Conservation (phyloP, 2,888 invertebrate genomes). For the Euplagia quadripunctaria region DNA sequence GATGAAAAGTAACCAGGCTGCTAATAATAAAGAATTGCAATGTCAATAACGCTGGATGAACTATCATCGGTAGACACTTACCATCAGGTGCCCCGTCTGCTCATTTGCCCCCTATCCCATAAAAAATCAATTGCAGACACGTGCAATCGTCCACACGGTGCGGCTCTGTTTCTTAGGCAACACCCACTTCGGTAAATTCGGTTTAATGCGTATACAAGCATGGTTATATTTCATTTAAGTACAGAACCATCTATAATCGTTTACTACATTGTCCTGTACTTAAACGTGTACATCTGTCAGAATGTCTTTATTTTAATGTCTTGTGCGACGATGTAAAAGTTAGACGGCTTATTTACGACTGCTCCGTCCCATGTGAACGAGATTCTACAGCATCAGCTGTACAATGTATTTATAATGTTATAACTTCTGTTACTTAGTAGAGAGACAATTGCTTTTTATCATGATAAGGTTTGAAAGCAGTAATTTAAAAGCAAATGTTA, state of each 20-base stretch:
- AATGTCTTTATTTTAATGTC: neutral
- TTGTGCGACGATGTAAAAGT: neutral
- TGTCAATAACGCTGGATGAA: too few relatives aligned
- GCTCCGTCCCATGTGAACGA: neutral
- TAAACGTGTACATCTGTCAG: neutral
- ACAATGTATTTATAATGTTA: neutral
- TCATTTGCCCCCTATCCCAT: too few relatives aligned
- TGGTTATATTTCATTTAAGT: neutral
- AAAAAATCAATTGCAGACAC: too few relatives aligned
- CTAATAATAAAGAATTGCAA: too few relatives aligned
- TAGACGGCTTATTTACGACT: neutral
- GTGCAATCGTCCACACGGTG: too few relatives aligned
- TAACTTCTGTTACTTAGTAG: conserved; percentile 3
- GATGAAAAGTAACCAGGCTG: too few relatives aligned
- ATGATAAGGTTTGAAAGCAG: neutral
- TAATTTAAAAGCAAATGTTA: neutral
- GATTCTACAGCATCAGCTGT: neutral
- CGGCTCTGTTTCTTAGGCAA: too few relatives aligned
- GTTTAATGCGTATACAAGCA: too few relatives aligned
- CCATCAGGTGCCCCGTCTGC: too few relatives aligned
- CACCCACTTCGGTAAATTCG: too few relatives aligned
- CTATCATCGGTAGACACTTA: too few relatives aligned
- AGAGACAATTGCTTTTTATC: neutral
- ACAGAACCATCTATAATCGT: neutral
- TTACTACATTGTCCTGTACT: neutral